These are phyloP conservation scores for Adelosebastes latens DNA, from an alignment of 2,797 vertebrate species.

Conservation along the genomic window DNA sequence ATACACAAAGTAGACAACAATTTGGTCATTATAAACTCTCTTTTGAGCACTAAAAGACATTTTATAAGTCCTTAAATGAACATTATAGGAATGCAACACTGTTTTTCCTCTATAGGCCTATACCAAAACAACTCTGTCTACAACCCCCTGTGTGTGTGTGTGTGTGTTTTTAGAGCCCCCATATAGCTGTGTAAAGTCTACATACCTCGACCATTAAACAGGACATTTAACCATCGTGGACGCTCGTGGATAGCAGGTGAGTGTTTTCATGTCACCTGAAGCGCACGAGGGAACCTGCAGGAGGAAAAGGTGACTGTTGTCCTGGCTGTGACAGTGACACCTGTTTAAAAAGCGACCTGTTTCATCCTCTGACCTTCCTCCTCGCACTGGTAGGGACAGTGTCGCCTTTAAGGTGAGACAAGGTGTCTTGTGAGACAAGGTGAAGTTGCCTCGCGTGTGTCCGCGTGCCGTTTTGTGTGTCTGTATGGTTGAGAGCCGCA, in stretches of 20 bases:
- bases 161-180: not conserved
- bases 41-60: not conserved
- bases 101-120: constrained; percentile 17
- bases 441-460: constrained; percentile 29
- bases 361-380: not conserved
- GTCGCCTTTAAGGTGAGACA: not conserved
- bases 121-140: constrained; percentile 4
- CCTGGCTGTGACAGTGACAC: constrained; percentile 31
- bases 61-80: not conserved
- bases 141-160: not conserved
- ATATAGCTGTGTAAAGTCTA: constrained; percentile 5
- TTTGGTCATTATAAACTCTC: not conserved
- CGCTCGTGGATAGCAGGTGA: constrained; percentile 36
- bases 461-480: constrained; percentile 17
- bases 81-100: not conserved
- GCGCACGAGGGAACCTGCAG: constrained; percentile 36
- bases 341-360: constrained; percentile 3
- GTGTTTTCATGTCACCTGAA: constrained; percentile 57
- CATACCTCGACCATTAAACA: constrained; percentile 74
- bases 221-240: constrained; percentile 72
- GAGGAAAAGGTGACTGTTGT: constrained; percentile 40
- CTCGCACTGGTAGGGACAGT: not conserved
- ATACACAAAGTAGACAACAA: not conserved
- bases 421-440: not conserved
- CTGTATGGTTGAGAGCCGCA: constrained; percentile 45